Evolutionary conservation across 2,888 invertebrate genomes (phyloP).

Genomic region (Leptarthrus brevirostris): DNA sequence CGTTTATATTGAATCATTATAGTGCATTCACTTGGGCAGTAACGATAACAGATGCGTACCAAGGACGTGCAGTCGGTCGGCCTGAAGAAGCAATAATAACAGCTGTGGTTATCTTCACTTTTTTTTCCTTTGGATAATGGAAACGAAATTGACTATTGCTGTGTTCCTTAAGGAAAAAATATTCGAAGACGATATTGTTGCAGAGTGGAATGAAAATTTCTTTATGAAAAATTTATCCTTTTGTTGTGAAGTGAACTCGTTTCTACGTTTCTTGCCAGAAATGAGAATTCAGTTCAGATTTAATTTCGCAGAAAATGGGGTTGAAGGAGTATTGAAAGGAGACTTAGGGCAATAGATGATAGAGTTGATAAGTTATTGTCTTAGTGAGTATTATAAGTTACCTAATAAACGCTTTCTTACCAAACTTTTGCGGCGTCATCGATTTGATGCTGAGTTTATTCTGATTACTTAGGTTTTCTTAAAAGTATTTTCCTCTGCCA

Average conservation of each 20-base stretch:
- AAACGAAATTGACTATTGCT: background rate
- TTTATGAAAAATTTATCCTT: background rate
- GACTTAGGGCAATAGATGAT: conserved; percentile 14
- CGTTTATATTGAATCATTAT: conserved; percentile 31
- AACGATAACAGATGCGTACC: conserved; percentile 19
- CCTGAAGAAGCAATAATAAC: background rate
- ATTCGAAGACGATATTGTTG: conserved; percentile 1
- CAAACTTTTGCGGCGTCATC: too few relatives aligned
- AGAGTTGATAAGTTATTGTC: background rate
- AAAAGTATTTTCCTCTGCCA: too few relatives aligned
- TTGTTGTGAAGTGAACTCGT: conserved; percentile 13
- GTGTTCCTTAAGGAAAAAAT: too few relatives aligned
- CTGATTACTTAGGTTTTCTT: too few relatives aligned
- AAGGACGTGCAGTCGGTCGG: background rate
- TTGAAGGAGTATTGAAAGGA: background rate
- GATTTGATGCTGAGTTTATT: too few relatives aligned
- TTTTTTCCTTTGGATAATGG: background rate
- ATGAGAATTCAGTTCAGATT: conserved; percentile 32
- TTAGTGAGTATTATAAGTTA: too few relatives aligned
- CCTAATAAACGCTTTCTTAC: too few relatives aligned
- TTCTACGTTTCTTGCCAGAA: background rate
- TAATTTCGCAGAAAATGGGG: conserved; percentile 26
- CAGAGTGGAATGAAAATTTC: conserved; percentile 4
- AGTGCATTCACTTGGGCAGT: conserved; percentile 22
- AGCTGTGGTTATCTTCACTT: background rate